Base-by-base conservation (phyloP, 1,140 invertebrate species). In the Calliopsis andreniformis region DNA sequence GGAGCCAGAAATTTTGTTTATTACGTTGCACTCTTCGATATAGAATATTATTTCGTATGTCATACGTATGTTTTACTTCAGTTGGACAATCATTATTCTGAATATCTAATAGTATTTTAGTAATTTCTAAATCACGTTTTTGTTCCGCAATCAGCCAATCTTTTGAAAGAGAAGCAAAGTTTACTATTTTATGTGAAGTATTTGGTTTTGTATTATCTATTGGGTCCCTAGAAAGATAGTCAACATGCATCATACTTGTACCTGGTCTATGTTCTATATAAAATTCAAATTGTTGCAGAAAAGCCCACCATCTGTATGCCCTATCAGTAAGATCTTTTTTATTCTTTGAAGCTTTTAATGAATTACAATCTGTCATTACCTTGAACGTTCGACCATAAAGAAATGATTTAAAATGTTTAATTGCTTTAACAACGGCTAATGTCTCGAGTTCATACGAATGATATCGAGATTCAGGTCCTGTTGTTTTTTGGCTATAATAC, bases 281-380 rank as follows among this genome's bases (percentile, higher is more conserved):
- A 43, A 88, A 88, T 47, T 88, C 80, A 30, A 87, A 87, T 12
- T 76, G 28, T 75, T 90, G 85, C 75, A 88, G 71, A 78, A 62
- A 87, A 16, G 84, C 73, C 86, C 88, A 90, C 86, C 88, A 91
- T 23, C 87, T 62, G 58, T 89, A 81, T 2, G 82, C 88, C 23
- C 88, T 58, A 1, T 89, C 87, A 0, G 71, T 80, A 75, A 91
- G 82, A 79, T 89, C 75, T 82, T 80, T 83, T 82, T 86, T 88
- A 39, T 39, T 39, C 35, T 39, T 39, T 3, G 47, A 49, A n/a
- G 47, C 47, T 23, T 49, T 49, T 20, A 49, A 5, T n/a, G 47
- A 49, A n/a, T 49, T 49, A n/a, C 47, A 49, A n/a, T 49, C 47
- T 8, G 47, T 49, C 18, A 49, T n/a, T 2, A 49, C 47, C 8